Conservation (phyloP, 2,797 vertebrate species). For the Aratinga solstitialis region DNA sequence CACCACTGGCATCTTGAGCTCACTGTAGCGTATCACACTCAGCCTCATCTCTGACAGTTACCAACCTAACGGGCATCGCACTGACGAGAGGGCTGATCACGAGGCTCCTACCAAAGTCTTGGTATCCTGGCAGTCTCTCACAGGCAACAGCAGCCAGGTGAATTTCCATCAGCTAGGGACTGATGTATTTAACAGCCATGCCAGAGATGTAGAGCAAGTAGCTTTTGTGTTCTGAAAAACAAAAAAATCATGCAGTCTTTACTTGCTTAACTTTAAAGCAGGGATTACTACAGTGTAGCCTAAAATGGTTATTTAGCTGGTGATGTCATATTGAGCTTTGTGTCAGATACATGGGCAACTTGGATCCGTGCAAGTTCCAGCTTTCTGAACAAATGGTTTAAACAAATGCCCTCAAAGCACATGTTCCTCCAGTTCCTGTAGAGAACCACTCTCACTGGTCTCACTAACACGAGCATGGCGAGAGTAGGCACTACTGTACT, state of each 20-base stretch:
- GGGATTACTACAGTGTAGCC: not conserved
- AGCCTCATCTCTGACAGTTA: not conserved
- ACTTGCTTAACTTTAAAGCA: not conserved
- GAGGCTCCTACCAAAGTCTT: not conserved
- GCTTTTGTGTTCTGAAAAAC: not conserved
- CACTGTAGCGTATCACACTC: not conserved
- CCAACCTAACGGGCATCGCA: not conserved
- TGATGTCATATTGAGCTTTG: not conserved
- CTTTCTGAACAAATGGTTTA: not conserved
- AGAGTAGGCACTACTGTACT: not conserved
- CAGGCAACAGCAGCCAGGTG: not conserved
- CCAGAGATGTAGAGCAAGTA: not conserved
- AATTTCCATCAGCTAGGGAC: not conserved
- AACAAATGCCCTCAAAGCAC: not conserved
- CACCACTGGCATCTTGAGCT: not conserved
- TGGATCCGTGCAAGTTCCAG: not conserved
- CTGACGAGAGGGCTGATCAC: rapidly evolving
- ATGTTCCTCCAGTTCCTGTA: not conserved
- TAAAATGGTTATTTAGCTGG: not conserved
- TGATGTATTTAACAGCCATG: rapidly evolving
- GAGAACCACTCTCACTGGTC: not conserved
- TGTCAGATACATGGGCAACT: not conserved
- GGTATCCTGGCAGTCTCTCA: not conserved
- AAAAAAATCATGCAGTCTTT: not conserved
- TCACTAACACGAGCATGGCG: not conserved